phyloP scores from a whole-genome alignment of 2,113 vertebrate species.

The Xiphophorus maculatus region DNA sequence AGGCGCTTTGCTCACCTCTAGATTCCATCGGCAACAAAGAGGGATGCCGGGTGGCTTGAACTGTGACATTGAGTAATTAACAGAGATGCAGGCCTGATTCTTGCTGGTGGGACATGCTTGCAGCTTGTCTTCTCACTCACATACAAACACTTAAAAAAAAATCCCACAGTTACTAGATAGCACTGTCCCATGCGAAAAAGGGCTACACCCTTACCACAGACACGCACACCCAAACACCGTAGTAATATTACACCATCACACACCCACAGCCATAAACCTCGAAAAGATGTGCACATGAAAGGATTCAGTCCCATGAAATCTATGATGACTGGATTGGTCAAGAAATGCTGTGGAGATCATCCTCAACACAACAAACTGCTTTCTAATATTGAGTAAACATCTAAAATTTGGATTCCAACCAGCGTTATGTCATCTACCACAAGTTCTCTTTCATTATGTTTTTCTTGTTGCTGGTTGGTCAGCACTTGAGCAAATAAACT shows the following conservation, averaged over 20 bases:
- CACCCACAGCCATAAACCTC: constrained; percentile 45
- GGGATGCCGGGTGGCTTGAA: constrained; percentile 49
- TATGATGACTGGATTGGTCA: constrained; percentile 23
- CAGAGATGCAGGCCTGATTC: constrained; percentile 30
- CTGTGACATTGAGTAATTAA: constrained; percentile 51
- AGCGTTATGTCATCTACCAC: not conserved
- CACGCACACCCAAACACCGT: constrained; percentile 51
- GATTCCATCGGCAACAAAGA: constrained; percentile 49
- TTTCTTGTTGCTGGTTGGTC: not conserved
- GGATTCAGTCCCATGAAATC: not conserved
- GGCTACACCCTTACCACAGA: constrained; percentile 62
- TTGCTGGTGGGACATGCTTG: constrained; percentile 38
- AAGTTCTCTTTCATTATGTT: not conserved
- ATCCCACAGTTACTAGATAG: constrained; percentile 33
- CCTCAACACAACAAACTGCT: not conserved
- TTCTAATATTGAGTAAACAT: not conserved
- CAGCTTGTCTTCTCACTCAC: constrained; percentile 46
- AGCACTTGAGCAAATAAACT: not conserved
- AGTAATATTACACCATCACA: constrained; percentile 45
- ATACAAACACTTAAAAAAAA: constrained; percentile 14
- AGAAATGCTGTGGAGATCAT: not conserved
- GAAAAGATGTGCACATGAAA: constrained; percentile 10
- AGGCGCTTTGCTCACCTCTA: constrained; percentile 65
- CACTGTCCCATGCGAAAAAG: constrained; percentile 29
- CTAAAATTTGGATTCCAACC: not conserved